Evolutionary conservation across 1,140 invertebrate species (phyloP).

Genomic region (Eueides isabella): DNA sequence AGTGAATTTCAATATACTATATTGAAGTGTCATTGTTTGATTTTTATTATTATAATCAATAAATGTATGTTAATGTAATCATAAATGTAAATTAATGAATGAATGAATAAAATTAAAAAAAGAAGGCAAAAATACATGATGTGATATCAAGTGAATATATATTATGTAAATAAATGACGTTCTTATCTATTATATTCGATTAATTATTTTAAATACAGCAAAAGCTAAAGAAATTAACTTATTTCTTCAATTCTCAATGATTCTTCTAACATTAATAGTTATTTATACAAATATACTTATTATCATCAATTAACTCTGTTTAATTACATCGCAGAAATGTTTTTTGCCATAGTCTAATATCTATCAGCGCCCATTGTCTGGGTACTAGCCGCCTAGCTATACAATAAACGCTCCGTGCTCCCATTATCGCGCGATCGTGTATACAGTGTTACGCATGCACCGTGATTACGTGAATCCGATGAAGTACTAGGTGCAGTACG

Average conservation of each 20-base stretch:
- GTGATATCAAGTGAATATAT: too few relatives aligned
- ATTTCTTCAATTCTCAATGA: too few relatives aligned
- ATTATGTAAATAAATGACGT: too few relatives aligned
- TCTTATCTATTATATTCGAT: too few relatives aligned
- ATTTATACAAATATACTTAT: not conserved
- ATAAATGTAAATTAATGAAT: too few relatives aligned
- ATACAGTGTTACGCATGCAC: slow-evolving; percentile 25
- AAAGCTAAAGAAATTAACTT: too few relatives aligned
- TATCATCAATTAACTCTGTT: not conserved
- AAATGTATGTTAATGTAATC: too few relatives aligned
- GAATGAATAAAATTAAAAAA: too few relatives aligned
- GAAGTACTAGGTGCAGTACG: not conserved
- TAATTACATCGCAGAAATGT: not conserved
- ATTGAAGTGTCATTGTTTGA: too few relatives aligned
- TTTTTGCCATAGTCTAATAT: slow-evolving; percentile 1
- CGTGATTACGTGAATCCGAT: slow-evolving; percentile 28
- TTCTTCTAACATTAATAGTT: not conserved
- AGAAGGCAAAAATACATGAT: too few relatives aligned
- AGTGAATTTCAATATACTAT: too few relatives aligned
- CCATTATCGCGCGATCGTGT: slow-evolving; percentile 31
- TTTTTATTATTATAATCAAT: not conserved
- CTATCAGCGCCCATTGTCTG: not conserved
- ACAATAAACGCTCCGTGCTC: slow-evolving; percentile 26
- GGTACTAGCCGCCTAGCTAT: slow-evolving; percentile 1
- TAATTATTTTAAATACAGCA: too few relatives aligned